Base-by-base conservation (phyloP, 2,888 invertebrate genomes). In the Eustalomyia histrio region DNA sequence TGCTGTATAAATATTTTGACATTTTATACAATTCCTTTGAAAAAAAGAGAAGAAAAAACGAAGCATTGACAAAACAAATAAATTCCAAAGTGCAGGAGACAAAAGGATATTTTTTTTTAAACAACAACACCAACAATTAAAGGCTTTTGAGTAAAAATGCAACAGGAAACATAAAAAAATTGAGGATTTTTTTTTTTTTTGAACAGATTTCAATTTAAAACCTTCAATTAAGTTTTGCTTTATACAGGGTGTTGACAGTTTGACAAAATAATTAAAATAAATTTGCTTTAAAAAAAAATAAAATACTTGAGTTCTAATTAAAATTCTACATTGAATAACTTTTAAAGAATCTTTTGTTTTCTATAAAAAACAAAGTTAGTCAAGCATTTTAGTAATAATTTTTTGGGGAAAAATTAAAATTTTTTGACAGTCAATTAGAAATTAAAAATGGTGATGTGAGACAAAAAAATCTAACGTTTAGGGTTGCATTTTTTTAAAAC, bases 231-330 rank as follows among this genome's bases (percentile, higher is more conserved):
- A 57, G 10, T 57, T 57, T 5, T 2, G 14, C 8, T 57, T 33
- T 29, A 24, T 86, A 84, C 79, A 85, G 86, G 86, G 87, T 87
- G 87, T 86, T 86, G 87, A 85, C 86, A 86, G 69, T 82, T 73
- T 53, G 55, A 71, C 79, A 75, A 60, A 72, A 76, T 55, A 69
- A 60, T 74, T 47, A 47, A 47, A 47, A 39, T 6, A 39, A n/a
- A 47, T 3, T 14, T 47, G 43, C 12, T 39, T 39, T 39, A 4
- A 12, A 39, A 35, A 35, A 39, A 29, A 29, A 29, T 6, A 1
- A 5, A 2, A 29, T 14, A 39, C 39, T 12, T 39, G 2, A 12
- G 39, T 39, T 39, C 12, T 39, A 39, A 39, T 39, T 39, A 39
- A 39, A 39, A 39, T 12, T 39, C 12, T 39, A 39, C 39, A 39